These are phyloP conservation scores for Vulpes lagopus DNA, from an alignment of 2,113 vertebrate genomes.

Conservation along the genomic window DNA sequence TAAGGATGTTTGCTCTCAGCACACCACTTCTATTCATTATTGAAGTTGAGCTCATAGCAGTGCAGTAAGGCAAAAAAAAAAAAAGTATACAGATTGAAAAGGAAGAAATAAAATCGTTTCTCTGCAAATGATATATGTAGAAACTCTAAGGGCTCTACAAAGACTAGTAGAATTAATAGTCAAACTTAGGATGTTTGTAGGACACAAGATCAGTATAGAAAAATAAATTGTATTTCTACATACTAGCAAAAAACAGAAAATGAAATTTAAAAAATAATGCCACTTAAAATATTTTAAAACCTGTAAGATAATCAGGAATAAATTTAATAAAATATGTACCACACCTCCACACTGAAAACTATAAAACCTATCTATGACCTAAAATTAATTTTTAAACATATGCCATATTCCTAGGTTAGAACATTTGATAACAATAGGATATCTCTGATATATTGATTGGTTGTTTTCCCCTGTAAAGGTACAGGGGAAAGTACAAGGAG, in stretches of 20 bases:
- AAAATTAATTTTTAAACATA: neutral
- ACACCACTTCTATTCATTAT: neutral
- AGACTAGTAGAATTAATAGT: neutral
- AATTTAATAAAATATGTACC: neutral
- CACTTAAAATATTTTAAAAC: neutral
- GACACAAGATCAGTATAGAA: neutral
- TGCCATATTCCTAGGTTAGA: neutral
- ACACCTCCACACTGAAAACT: neutral
- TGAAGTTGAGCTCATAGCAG: neutral
- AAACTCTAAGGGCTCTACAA: neutral
- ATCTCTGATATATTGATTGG: neutral
- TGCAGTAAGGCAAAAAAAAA: neutral
- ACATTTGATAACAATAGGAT: neutral
- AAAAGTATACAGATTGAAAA: neutral
- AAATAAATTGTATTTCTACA: neutral
- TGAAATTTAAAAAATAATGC: neutral
- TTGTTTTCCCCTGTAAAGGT: neutral
- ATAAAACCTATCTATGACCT: neutral
- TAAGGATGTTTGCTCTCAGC: neutral
- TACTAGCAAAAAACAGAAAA: neutral
- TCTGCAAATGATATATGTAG: neutral
- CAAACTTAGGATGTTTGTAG: neutral
- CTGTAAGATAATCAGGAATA: neutral
- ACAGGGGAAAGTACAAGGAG: neutral
- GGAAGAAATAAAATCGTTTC: neutral